These are phyloP conservation scores for Muscicapa adusta DNA, from an alignment of 2,113 vertebrate species.

Conservation along the genomic window DNA sequence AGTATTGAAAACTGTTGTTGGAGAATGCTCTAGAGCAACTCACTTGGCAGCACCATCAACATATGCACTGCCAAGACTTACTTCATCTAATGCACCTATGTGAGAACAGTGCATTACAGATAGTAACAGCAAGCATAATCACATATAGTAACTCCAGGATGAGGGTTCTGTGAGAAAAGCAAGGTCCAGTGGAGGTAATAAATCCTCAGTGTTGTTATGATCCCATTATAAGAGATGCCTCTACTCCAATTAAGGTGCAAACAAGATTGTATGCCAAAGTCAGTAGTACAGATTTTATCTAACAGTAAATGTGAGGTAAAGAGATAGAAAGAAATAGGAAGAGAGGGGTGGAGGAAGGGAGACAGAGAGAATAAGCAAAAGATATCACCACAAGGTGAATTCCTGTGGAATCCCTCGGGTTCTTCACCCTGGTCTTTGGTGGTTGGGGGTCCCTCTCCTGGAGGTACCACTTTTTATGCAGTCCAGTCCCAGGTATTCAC, in stretches of 20 bases:
- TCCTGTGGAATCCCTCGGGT: fast-evolving
- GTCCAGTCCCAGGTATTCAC: background rate
- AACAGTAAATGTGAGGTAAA: background rate
- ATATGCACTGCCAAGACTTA: background rate
- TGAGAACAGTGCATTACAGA: background rate
- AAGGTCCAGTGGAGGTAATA: background rate
- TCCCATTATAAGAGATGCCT: background rate
- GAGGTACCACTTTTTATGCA: background rate
- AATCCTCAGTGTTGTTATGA: background rate
- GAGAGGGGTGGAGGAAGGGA: background rate
- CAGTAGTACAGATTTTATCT: background rate
- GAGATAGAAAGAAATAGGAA: background rate
- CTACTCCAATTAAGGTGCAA: background rate
- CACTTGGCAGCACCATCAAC: background rate
- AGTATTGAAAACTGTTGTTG: background rate
- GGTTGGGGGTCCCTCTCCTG: background rate
- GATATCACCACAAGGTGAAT: background rate
- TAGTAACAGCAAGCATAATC: background rate
- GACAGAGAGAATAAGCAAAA: background rate
- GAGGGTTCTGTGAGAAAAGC: background rate
- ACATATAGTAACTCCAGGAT: background rate
- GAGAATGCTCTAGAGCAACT: background rate
- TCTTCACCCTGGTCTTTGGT: background rate
- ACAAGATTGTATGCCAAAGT: background rate
- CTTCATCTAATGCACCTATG: conserved; percentile 2